phyloP scores from a whole-genome alignment of 2,113 vertebrate genomes.

The Glaucomys volans region DNA sequence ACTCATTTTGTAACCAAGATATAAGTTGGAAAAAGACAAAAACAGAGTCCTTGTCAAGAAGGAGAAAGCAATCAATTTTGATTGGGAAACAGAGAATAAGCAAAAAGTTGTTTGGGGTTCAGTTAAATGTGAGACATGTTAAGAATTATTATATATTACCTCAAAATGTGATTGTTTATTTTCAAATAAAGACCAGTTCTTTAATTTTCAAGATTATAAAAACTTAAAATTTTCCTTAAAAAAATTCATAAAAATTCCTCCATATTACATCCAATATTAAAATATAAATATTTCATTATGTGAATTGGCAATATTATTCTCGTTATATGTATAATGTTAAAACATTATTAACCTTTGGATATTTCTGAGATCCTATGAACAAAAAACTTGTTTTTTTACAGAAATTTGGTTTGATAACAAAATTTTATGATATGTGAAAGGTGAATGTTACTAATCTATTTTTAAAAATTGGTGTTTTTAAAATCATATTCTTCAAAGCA shows the following conservation, averaged over 20 bases:
- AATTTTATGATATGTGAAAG: background rate
- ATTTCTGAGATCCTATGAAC: background rate
- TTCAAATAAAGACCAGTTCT: slow-evolving; percentile 5
- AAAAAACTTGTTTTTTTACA: background rate
- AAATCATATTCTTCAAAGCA: background rate
- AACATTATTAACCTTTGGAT: background rate
- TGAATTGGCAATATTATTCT: background rate
- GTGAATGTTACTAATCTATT: background rate
- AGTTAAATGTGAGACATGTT: slow-evolving; percentile 24
- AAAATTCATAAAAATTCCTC: background rate
- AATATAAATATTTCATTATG: background rate
- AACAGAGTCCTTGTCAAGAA: background rate
- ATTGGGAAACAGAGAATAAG: background rate
- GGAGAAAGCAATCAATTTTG: slow-evolving; percentile 26
- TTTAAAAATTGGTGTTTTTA: background rate
- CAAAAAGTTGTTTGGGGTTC: background rate
- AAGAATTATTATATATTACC: background rate
- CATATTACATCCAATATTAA: background rate
- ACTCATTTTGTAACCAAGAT: slow-evolving; percentile 8
- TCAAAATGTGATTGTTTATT: background rate
- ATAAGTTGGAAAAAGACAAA: background rate
- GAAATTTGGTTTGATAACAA: background rate
- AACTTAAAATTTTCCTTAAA: background rate
- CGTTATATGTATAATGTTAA: background rate
- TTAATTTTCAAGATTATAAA: background rate